A percentile compares a stretch with the other conserved stretches of the same genome.
These are phyloP conservation scores for Mionectes olivaceus DNA, from an alignment of 2,797 vertebrate species.

Conservation along the genomic window DNA sequence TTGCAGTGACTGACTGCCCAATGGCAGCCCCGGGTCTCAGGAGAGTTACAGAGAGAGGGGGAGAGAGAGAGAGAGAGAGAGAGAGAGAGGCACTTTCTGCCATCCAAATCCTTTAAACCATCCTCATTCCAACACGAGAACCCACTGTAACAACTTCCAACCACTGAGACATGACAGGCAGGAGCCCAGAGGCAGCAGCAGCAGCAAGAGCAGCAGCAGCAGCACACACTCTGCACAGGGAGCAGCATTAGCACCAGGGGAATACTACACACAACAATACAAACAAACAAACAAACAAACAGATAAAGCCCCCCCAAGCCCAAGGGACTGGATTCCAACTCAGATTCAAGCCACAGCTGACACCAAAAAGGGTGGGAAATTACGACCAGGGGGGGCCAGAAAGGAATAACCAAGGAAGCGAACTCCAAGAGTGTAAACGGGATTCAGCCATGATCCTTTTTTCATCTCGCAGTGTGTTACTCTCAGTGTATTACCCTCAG, in stretches of 20 bases:
- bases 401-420: constrained; percentile 71
- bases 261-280: constrained; percentile 72
- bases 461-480: constrained; percentile 91
- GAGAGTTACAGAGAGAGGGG: constrained; percentile 77
- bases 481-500: constrained; percentile 95
- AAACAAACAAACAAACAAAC: constrained; percentile 74
- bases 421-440: constrained; percentile 65
- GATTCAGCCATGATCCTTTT: constrained; percentile 90
- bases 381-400: constrained; percentile 66
- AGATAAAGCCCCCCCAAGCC: constrained; percentile 67
- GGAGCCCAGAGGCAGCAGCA: constrained; percentile 71
- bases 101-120: constrained; percentile 89
- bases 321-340: constrained; percentile 65
- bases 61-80: not conserved
- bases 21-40: constrained; percentile 89
- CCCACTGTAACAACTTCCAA: constrained; percentile 83
- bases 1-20: constrained; percentile 87
- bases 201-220: constrained; percentile 64
- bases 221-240: constrained; percentile 79
- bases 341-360: constrained; percentile 65
- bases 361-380: constrained; percentile 67
- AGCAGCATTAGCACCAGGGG: constrained; percentile 79
- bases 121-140: constrained; percentile 85
- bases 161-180: constrained; percentile 88
- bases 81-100: constrained; percentile 78